Evolutionary conservation across 2,797 vertebrate genomes (phyloP).

Genomic region (Kryptopterus vitreolus): DNA sequence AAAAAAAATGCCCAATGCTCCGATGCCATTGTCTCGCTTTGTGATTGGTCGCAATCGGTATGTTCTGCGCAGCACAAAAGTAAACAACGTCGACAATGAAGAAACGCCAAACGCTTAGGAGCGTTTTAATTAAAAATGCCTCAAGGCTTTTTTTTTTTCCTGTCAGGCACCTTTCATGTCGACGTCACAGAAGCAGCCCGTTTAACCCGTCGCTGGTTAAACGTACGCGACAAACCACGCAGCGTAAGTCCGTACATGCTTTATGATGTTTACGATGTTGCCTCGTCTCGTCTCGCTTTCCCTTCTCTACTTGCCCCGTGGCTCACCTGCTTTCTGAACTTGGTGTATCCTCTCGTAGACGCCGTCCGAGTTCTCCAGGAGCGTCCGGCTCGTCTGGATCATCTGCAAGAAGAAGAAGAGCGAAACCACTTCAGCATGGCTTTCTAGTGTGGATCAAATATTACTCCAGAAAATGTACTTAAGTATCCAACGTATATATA

Average conservation of each 20-base stretch:
- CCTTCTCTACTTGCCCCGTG: neutral
- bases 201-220: neutral
- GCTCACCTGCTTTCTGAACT: conserved; percentile 91
- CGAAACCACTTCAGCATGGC: conserved; percentile 30
- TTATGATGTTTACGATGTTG: no score
- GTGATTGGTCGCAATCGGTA: neutral
- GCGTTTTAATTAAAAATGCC: no score
- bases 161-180: neutral
- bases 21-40: neutral
- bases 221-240: no score
- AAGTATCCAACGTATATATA: no score
- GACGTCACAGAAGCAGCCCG: neutral
- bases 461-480: no score
- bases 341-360: conserved; percentile 90
- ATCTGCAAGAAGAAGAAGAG: conserved; percentile 77
- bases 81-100: neutral
- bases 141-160: neutral
- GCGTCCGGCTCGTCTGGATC: conserved; percentile 87
- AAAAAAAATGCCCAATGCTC: neutral
- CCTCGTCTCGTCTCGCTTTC: neutral
- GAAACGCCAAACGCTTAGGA: neutral
- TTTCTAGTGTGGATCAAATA: no score
- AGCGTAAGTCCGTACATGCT: no score
- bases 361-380: conserved; percentile 85
- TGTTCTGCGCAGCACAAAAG: neutral